These are phyloP conservation scores for Coelopa frigida DNA, from an alignment of 1,140 invertebrate genomes.

Conservation along the genomic window DNA sequence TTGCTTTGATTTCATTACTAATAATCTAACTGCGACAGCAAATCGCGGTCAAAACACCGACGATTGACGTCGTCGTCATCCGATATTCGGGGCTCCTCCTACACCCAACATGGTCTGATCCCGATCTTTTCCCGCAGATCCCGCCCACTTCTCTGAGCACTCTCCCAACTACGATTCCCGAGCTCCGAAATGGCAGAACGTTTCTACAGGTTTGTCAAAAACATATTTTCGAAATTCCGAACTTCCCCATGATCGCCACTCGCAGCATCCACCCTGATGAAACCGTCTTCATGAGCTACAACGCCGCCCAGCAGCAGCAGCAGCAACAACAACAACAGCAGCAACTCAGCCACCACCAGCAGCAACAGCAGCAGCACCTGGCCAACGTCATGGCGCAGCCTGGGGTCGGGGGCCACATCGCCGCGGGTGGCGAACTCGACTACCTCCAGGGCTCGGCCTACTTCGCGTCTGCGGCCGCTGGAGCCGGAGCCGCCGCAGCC, in stretches of 20 bases:
- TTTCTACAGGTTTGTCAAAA: conserved; percentile 9
- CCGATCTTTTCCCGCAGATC: no score
- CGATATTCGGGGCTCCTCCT: no score
- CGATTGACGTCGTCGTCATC: no score
- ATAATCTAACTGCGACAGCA: no score
- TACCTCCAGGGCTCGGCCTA: conserved; percentile 1
- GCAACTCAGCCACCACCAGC: not conserved
- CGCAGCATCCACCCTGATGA: conserved; percentile 5
- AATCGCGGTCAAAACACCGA: no score
- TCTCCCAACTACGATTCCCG: no score
- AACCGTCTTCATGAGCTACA: conserved; percentile 6
- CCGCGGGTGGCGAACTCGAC: conserved; percentile 1
- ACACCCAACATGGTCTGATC: no score
- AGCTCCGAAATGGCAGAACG: conserved; percentile 13
- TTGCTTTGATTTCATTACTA: no score
- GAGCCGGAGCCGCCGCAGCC: not conserved
- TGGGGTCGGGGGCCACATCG: not conserved
- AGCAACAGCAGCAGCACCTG: no score
- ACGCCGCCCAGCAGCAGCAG: conserved; percentile 2
- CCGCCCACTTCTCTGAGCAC: no score
- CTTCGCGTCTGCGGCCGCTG: conserved; percentile 3
- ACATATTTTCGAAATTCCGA: not conserved
- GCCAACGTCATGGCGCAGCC: no score
- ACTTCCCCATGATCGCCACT: not conserved
- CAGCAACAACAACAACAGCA: not conserved